Percentiles rank a stretch among this genome's conserved stretches.
Evolutionary conservation across 2,888 invertebrate genomes (phyloP).

Genomic region (Gibbula magus): DNA sequence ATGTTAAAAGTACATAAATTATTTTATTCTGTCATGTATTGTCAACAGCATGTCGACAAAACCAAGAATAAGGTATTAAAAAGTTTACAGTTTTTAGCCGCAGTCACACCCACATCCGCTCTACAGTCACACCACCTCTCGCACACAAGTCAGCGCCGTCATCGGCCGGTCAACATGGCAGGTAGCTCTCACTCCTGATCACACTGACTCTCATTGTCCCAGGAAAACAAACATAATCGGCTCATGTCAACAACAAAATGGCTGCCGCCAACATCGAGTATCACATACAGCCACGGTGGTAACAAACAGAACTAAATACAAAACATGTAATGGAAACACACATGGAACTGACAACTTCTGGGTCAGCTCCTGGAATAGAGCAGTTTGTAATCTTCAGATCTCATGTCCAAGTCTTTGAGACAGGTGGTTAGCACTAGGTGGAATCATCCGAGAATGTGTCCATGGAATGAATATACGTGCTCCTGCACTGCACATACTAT

Average conservation of each 20-base stretch:
- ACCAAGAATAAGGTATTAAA: neutral
- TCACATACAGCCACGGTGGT: neutral
- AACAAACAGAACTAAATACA: neutral
- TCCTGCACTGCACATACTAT: no score
- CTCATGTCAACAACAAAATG: slow-evolving; percentile 5
- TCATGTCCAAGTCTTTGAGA: no score
- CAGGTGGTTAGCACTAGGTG: no score
- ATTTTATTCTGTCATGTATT: neutral
- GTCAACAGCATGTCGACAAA: neutral
- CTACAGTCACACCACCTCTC: neutral
- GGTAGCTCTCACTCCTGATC: neutral
- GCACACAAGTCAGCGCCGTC: neutral
- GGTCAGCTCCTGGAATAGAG: no score
- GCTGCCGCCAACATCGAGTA: neutral
- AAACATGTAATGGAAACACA: neutral
- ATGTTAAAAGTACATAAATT: slow-evolving; percentile 9
- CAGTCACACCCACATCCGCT: neutral
- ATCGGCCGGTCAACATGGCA: neutral
- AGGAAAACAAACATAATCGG: neutral
- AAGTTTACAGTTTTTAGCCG: neutral
- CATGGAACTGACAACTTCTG: no score
- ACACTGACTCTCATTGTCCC: neutral
- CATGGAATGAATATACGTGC: no score
- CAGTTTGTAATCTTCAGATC: no score
- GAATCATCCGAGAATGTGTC: no score